A percentile compares a stretch with the other conserved stretches of the same genome.
These are phyloP conservation scores for Hylomyscus alleni DNA, from an alignment of 2,797 vertebrate species.

Conservation along the genomic window DNA sequence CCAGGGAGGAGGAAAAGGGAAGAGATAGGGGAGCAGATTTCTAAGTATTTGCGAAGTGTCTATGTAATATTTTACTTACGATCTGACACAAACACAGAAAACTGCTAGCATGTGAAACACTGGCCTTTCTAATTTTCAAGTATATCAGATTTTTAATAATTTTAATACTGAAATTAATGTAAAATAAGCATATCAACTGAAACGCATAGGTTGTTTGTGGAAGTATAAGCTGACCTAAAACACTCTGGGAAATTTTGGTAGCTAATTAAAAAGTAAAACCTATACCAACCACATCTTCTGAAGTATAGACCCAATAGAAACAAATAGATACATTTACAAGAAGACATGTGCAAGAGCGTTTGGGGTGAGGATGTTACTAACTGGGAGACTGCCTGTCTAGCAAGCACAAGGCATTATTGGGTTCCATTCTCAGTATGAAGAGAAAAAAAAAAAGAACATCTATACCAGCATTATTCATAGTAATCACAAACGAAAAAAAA, in stretches of 20 bases:
- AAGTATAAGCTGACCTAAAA: constrained; percentile 37
- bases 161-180: constrained; percentile 33
- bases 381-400: neutral
- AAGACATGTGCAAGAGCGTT: constrained; percentile 17
- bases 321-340: constrained; percentile 50
- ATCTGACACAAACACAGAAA: constrained; percentile 62
- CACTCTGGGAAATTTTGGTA: constrained; percentile 56
- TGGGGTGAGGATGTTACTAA: neutral
- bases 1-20: constrained; percentile 51
- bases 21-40: neutral
- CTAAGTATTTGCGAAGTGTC: neutral
- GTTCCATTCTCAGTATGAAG: neutral
- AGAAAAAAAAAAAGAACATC: neutral
- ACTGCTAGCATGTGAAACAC: constrained; percentile 56
- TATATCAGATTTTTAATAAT: constrained; percentile 61
- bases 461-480: constrained; percentile 37
- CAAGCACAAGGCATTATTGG: neutral
- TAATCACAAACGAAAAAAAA: constrained; percentile 64
- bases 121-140: constrained; percentile 55
- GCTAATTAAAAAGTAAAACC: constrained; percentile 57
- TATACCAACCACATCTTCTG: neutral
- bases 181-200: constrained; percentile 47
- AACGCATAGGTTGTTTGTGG: constrained; percentile 36
- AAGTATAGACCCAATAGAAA: neutral
- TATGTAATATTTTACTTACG: constrained; percentile 61